Evolutionary conservation across 2,888 invertebrate genomes (phyloP).

Genomic region (Tenthredo mesomela): DNA sequence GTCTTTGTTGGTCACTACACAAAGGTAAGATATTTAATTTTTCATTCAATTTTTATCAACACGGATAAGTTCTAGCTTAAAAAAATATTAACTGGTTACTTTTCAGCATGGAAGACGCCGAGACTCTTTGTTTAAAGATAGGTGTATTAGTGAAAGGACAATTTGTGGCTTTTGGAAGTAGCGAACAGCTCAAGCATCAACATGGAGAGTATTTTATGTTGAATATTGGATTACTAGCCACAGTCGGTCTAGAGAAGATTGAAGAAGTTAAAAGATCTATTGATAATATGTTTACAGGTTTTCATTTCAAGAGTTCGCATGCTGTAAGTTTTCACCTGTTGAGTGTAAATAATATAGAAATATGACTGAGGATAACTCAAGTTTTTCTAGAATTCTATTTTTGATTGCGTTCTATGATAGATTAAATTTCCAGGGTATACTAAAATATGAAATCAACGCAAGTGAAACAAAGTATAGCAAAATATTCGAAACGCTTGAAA

Average conservation of each 20-base stretch:
- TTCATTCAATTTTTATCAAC: not conserved
- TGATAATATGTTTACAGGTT: slow-evolving; percentile 54
- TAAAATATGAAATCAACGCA: slow-evolving; percentile 57
- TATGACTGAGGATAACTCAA: not conserved
- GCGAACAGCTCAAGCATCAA: slow-evolving; percentile 56
- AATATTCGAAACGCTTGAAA: slow-evolving; percentile 56
- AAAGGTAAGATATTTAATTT: slow-evolving; percentile 52
- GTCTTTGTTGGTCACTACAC: slow-evolving; percentile 59
- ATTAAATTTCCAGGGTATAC: slow-evolving; percentile 54
- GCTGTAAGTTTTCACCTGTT: slow-evolving; percentile 51
- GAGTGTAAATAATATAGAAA: not conserved
- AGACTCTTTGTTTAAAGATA: slow-evolving; percentile 60
- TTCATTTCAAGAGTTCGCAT: slow-evolving; percentile 56
- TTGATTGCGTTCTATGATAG: not conserved
- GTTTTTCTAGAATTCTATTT: not conserved
- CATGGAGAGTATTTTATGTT: slow-evolving; percentile 57
- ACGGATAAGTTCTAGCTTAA: not conserved
- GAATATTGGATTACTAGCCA: slow-evolving; percentile 54
- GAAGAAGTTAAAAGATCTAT: slow-evolving; percentile 56
- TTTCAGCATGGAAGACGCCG: slow-evolving; percentile 58
- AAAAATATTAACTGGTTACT: not conserved
- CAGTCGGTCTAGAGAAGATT: slow-evolving; percentile 42
- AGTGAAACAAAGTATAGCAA: slow-evolving; percentile 54
- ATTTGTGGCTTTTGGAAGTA: slow-evolving; percentile 58
- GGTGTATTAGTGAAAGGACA: slow-evolving; percentile 59